These are phyloP conservation scores for Drosophila basisetae DNA, from an alignment of 2,888 invertebrate species.

Conservation along the genomic window DNA sequence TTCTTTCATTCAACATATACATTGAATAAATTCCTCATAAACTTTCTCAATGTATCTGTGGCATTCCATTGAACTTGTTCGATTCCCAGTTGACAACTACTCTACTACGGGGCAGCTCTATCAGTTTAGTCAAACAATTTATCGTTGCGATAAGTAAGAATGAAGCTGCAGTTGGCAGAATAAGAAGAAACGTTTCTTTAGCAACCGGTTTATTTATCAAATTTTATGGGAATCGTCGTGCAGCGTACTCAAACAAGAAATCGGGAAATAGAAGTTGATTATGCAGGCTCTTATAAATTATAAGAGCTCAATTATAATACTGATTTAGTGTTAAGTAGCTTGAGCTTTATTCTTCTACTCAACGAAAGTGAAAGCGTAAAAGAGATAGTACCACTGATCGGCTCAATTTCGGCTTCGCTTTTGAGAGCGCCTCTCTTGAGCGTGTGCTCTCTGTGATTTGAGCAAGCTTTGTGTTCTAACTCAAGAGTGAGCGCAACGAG, in stretches of 20 bases:
- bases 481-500: constrained; percentile 14
- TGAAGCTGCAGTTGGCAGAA: constrained; percentile 44
- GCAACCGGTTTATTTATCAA: constrained; percentile 66
- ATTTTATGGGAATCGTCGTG: constrained; percentile 34
- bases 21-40: not conserved
- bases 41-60: constrained; percentile 37
- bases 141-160: not conserved
- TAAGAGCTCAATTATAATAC: not conserved
- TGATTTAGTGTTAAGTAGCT: not conserved
- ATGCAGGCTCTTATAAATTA: not conserved
- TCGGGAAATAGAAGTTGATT: not conserved
- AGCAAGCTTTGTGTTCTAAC: constrained; percentile 25
- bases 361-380: not conserved
- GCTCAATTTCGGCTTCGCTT: not conserved
- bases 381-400: not conserved
- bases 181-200: constrained; percentile 10
- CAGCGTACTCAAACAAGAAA: constrained; percentile 12
- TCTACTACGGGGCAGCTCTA: not conserved
- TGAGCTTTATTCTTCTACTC: not conserved
- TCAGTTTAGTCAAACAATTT: constrained; percentile 27
- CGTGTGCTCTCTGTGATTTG: constrained; percentile 1
- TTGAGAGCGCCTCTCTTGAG: constrained; percentile 6
- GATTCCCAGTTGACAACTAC: constrained; percentile 45
- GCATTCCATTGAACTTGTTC: constrained; percentile 44
- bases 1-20: constrained; percentile 3